phyloP scores from a whole-genome alignment of 2,888 invertebrate genomes.

The Gymnocheta viridis region DNA sequence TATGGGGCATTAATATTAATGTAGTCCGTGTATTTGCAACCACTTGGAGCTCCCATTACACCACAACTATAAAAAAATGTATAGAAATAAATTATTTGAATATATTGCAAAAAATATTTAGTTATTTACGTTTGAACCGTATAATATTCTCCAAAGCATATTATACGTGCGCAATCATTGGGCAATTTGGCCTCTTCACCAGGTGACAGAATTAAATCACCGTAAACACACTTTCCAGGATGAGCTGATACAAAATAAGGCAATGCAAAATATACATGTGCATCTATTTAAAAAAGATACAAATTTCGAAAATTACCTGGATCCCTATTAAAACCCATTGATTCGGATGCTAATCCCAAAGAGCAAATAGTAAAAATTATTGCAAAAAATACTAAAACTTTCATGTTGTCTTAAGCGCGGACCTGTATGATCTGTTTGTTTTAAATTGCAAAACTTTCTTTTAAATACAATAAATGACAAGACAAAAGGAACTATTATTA shows the following conservation, averaged over 20 bases:
- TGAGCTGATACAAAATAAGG: background rate
- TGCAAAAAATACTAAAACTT: slow-evolving; percentile 8
- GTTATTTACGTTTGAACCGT: slow-evolving; percentile 30
- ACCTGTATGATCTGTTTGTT: background rate
- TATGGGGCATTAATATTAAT: slow-evolving; percentile 34
- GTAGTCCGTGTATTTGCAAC: slow-evolving; percentile 24
- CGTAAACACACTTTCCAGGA: slow-evolving; percentile 48
- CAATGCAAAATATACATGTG: background rate
- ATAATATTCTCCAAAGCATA: slow-evolving; percentile 23
- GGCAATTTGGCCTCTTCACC: slow-evolving; percentile 21
- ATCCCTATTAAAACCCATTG: background rate
- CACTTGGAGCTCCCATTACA: background rate
- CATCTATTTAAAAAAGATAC: too few species aligned
- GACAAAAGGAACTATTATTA: too few species aligned
- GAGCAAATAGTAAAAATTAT: background rate
- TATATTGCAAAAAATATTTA: background rate
- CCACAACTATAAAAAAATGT: slow-evolving; percentile 24
- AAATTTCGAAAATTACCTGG: too few species aligned
- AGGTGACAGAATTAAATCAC: background rate
- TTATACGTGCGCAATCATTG: background rate
- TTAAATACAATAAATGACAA: too few species aligned
- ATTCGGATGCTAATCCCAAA: slow-evolving; percentile 5
- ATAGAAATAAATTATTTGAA: background rate
- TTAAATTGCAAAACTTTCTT: background rate
- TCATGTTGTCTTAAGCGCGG: slow-evolving; percentile 24